Base-by-base conservation (phyloP, 2,888 invertebrate genomes). In the Drosophila stalkeri region DNA sequence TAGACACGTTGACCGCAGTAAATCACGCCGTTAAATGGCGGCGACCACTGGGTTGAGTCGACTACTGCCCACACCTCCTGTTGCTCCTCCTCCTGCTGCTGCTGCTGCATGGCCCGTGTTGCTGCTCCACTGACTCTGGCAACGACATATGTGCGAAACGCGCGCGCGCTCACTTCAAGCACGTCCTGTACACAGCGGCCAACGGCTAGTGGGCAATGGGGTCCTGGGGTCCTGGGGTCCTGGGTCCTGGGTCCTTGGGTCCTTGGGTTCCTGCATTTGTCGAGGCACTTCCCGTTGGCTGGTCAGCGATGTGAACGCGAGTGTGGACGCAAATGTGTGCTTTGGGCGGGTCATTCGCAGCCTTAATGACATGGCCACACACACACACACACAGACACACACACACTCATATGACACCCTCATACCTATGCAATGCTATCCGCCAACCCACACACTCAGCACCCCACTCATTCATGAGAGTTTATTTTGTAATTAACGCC, bases 401-500 rank as follows among this genome's bases (percentile, higher is more conserved):
- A 33, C 35, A 11, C 60, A 52, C 76, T 33, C 72, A 51, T 18
- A 43, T 56, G 31, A 33, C 43, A 43, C 37, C 14, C 18, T 37
- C 37, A 51, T 49, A 43, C n/a, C 23, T 18, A 46, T 27, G 18
- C 12, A 44, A 37, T 35, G 27, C 33, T 37, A 16, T 18, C 27
- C 51, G 20, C 12, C 33, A 55, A n/a, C n/a, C 37, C 51, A n/a
- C 55, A 51, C 54, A 23, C 47, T 18, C 55, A 2, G 51, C 51
- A 35, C 51, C 51, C 56, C 37, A 12, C 62, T 57, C 47, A 51
- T 46, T 62, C 67, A 89, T 80, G 72, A 82, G 88, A 92, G 92
- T 92, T 92, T 92, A 92, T 92, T 92, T 92, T 92, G 92, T 91
- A 92, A 92, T 92, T 92, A 92, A 92, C 91, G 92, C 92, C 92